Evolutionary conservation across 2,888 invertebrate genomes (phyloP).

Genomic region (Drosophila lacicola): DNA sequence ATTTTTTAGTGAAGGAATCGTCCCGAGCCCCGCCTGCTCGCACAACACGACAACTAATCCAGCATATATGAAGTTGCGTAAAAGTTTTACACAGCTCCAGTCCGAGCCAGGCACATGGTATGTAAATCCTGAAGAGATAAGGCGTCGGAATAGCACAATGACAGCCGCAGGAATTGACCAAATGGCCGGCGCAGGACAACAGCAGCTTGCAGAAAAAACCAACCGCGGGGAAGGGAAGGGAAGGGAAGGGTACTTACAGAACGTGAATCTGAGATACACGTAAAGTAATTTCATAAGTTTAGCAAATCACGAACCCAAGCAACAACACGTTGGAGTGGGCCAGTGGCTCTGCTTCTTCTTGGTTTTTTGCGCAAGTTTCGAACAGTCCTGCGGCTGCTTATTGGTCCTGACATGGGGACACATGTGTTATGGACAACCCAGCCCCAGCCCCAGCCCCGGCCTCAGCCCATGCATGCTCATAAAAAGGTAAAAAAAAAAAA

Average conservation of each 20-base stretch:
- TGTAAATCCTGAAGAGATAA: constrained; percentile 84
- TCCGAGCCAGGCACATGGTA: constrained; percentile 53
- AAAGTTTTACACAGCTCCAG: constrained; percentile 63
- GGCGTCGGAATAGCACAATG: constrained; percentile 83
- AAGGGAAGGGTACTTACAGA: constrained; percentile 3
- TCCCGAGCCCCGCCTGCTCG: neutral
- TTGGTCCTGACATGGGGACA: constrained; percentile 78
- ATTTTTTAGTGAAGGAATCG: constrained; percentile 36
- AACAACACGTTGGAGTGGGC: constrained; percentile 14
- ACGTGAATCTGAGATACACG: constrained; percentile 68
- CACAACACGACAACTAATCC: constrained; percentile 62
- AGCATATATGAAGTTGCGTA: constrained; percentile 80
- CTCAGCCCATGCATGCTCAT: constrained; percentile 53
- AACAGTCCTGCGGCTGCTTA: constrained; percentile 75
- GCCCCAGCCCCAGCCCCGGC: neutral
- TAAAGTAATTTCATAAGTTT: constrained; percentile 83
- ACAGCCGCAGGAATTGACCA: constrained; percentile 81
- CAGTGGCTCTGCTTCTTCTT: constrained; percentile 7
- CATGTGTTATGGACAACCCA: constrained; percentile 59
- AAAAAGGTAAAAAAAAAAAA: constrained; percentile 68
- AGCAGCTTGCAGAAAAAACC: constrained; percentile 22
- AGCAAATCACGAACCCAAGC: constrained; percentile 80
- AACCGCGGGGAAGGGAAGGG: neutral
- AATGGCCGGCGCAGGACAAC: constrained; percentile 54
- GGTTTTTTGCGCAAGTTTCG: constrained; percentile 64